Base-by-base conservation (phyloP, 2,888 invertebrate genomes). In the Machimus rusticus region DNA sequence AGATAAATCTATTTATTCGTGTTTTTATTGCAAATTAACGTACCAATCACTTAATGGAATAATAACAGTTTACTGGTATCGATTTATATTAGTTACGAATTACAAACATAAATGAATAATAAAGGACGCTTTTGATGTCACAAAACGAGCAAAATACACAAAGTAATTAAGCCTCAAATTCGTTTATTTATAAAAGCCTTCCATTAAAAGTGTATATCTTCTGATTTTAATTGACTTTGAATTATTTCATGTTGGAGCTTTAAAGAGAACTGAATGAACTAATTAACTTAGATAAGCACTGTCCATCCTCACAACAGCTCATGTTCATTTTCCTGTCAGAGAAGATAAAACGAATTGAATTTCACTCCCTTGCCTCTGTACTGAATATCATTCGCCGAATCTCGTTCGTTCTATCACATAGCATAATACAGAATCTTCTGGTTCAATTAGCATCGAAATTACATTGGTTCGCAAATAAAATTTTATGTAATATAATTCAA, bases 381-480 rank as follows among this genome's bases (percentile, higher is more conserved):
- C 12, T 8, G 43, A 14, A 5, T 9, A 78, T 39, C 37, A 9
- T 78, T 39, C 3, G 14, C 2, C 23, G 43, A 19, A 23, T 23
- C 37, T 39, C 8, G 9, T 77, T 16, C 8, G 2, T 37, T 14
- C 3, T 46, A 14, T 46, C 43, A 46, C 16, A 39, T n/a, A 39
- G 14, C 43, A 46, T 77, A 77, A 37, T n/a, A 3, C 12, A 66
- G 1, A 55, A 43, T 55, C 9, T 78, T 78, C 78, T 55, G 28
- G 51, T 51, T 81, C 55, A 51, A 81, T 81, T 55, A 81, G 55
- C n/a, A 81, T 81, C 46, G 31, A 31, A 81, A 81, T 81, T 55
- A 31, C 31, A 81, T 81, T 19, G 51, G 8, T 28, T 51, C 81
- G 2, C 9, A 5, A 55, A 31, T 14, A n/a, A 51, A 81, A 81